Conservation (phyloP, 37 sponge, comb jelly and placozoan genomes). For the Beroe ovata region DNA sequence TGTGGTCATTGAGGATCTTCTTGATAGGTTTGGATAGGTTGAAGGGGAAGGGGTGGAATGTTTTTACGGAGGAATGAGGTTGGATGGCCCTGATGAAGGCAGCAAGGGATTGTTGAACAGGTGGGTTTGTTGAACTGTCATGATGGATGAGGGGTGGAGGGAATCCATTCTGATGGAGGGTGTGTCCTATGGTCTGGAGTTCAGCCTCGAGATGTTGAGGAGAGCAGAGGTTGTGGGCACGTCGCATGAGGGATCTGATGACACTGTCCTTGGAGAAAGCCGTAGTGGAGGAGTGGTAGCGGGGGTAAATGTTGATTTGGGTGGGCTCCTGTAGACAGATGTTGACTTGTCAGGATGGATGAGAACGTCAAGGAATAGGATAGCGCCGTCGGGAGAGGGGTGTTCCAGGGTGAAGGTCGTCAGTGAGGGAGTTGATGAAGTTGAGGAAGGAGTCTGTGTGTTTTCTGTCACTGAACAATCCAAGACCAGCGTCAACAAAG, state of each 20-base stretch:
- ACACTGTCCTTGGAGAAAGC: neutral
- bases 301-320: too few species aligned
- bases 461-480: neutral
- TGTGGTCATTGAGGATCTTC: neutral
- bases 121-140: neutral
- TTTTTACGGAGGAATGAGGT: neutral
- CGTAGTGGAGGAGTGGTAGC: neutral
- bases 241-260: neutral
- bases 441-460: conserved; percentile 11
- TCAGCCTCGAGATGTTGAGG: neutral
- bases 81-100: neutral
- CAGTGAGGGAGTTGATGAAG: conserved; percentile 3
- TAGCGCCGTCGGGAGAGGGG: neutral
- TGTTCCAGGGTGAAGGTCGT: conserved; percentile 19
- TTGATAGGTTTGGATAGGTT: neutral
- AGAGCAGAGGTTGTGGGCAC: neutral
- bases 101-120: neutral
- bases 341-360: neutral
- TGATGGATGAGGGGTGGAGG: neutral
- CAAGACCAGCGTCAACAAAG: neutral
- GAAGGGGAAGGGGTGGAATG: neutral
- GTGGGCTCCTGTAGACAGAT: neutral
- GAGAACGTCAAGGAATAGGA: neutral
- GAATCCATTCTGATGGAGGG: neutral
- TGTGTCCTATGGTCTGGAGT: neutral